phyloP scores from a whole-genome alignment of 2,797 vertebrate genomes.

The Sebastiscus albofasciatus region DNA sequence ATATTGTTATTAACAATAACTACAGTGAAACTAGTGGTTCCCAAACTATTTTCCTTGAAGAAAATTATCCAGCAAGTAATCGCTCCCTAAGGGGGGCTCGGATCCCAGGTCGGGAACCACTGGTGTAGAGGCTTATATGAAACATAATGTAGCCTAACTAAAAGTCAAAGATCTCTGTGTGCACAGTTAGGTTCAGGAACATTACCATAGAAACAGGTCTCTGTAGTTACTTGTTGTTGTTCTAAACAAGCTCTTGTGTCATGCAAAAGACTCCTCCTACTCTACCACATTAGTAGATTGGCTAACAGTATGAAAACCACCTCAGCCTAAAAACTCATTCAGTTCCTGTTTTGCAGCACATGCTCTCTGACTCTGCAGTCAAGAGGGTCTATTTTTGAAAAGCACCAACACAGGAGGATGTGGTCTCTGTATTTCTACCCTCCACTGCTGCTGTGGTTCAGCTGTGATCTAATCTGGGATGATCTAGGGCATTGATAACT shows the following conservation, averaged over 20 bases:
- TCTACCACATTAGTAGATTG: background rate
- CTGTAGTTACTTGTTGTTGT: background rate
- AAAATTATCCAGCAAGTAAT: no score
- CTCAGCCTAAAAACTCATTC: slow-evolving; percentile 15
- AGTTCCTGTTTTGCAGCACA: slow-evolving; percentile 69
- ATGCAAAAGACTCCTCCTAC: slow-evolving; percentile 39
- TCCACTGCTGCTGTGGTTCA: background rate
- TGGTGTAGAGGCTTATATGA: background rate
- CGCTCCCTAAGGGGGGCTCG: no score
- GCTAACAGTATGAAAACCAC: background rate
- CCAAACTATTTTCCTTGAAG: no score
- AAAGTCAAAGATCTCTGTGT: background rate
- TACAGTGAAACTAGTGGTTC: no score
- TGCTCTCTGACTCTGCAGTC: slow-evolving; percentile 10
- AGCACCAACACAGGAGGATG: slow-evolving; percentile 55
- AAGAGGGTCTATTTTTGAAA: slow-evolving; percentile 41
- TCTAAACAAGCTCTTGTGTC: background rate
- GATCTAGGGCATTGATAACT: slow-evolving; percentile 34
- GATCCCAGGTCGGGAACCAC: no score
- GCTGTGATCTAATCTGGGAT: slow-evolving; percentile 23
- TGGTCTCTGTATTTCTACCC: slow-evolving; percentile 50
- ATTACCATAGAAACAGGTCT: background rate
- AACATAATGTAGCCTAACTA: background rate
- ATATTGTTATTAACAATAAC: background rate
- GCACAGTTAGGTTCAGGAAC: background rate